phyloP scores from a whole-genome alignment of 2,113 vertebrate genomes.

The Potamarius usumacintae region DNA sequence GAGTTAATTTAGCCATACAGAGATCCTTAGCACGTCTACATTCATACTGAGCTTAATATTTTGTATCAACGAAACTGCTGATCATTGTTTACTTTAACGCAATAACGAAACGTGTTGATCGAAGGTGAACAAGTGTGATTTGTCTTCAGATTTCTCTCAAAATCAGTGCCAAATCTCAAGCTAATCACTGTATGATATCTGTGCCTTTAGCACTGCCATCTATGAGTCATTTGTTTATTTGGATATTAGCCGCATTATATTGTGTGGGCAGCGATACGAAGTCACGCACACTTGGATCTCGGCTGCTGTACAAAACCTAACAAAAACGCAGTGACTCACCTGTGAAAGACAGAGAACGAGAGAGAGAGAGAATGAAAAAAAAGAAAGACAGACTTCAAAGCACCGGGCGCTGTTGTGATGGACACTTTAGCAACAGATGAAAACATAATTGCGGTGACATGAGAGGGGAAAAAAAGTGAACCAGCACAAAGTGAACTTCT shows the following conservation, averaged over 20 bases:
- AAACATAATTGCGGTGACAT: conserved; percentile 44
- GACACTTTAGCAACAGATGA: conserved; percentile 50
- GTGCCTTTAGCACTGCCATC: background rate
- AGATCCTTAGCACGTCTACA: background rate
- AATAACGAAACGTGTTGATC: background rate
- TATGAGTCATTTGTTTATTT: conserved; percentile 42
- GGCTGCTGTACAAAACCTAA: conserved; percentile 12
- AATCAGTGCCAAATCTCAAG: background rate
- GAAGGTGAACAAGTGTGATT: background rate
- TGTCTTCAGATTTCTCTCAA: background rate
- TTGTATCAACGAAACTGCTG: background rate
- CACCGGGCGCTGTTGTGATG: conserved; percentile 46
- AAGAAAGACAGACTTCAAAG: conserved; percentile 44
- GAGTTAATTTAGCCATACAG: background rate
- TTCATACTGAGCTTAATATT: background rate
- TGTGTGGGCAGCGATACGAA: conserved; percentile 23
- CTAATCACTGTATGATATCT: background rate
- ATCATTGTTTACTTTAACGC: background rate
- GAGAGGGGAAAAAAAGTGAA: conserved; percentile 22
- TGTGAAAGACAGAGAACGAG: conserved; percentile 19
- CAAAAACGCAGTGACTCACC: conserved; percentile 41
- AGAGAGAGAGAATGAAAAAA: conserved; percentile 23
- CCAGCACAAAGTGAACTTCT: conserved; percentile 46
- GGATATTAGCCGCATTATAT: conserved; percentile 25
- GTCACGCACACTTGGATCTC: conserved; percentile 39